These are phyloP conservation scores for Drosophila mulleri DNA, from an alignment of 2,888 invertebrate genomes.

Conservation along the genomic window DNA sequence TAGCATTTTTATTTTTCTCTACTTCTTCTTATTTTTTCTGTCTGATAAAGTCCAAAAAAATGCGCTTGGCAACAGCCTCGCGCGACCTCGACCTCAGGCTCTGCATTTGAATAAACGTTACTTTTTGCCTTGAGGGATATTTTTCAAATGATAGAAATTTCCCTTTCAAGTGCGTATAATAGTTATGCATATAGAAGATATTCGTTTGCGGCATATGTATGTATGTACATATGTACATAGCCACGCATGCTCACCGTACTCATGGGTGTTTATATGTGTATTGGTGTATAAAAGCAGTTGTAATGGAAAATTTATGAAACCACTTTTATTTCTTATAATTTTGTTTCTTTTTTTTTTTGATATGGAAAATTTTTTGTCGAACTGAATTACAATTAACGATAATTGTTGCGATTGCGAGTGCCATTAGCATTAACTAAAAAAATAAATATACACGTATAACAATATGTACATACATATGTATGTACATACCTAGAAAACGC, in stretches of 20 bases:
- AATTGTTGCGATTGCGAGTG: constrained; percentile 44
- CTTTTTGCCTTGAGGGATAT: neutral
- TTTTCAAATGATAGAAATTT: constrained; percentile 22
- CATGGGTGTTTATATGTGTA: neutral
- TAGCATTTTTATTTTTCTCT: constrained; percentile 14
- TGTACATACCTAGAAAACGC: constrained; percentile 4
- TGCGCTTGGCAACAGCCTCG: constrained; percentile 34
- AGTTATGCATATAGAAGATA: constrained; percentile 10
- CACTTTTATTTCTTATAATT: constrained; percentile 26
- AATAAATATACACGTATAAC: constrained; percentile 9
- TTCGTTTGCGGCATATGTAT: constrained; percentile 5
- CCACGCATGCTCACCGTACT: neutral
- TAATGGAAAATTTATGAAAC: constrained; percentile 65
- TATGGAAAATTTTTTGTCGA: constrained; percentile 63
- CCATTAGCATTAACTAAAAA: constrained; percentile 35
- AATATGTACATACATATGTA: neutral
- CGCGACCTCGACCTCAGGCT: constrained; percentile 36
- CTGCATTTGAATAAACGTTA: constrained; percentile 19
- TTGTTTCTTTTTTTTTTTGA: constrained; percentile 23
- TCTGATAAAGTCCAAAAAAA: constrained; percentile 36
- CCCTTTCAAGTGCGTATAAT: constrained; percentile 42
- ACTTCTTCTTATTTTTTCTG: constrained; percentile 1
- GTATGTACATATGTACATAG: neutral
- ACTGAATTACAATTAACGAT: constrained; percentile 64
- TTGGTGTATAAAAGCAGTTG: constrained; percentile 35